Evolutionary conservation across 2,888 invertebrate genomes (phyloP).

Genomic region (Ariolimax columbianus): DNA sequence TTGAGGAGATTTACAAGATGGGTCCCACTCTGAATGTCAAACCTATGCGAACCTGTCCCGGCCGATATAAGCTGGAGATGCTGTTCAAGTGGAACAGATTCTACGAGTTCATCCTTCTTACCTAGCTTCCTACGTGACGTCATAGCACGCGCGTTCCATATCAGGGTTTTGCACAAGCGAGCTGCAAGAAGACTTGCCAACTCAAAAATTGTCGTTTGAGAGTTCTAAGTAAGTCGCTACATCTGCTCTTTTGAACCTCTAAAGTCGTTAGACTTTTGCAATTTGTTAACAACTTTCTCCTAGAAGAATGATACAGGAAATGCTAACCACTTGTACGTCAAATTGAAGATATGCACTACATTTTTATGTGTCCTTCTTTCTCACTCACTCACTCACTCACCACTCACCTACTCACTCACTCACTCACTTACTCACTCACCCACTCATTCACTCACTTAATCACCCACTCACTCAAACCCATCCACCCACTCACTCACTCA

Average conservation of each 20-base stretch:
- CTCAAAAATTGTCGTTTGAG: background rate
- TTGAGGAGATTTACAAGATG: slow-evolving; percentile 14
- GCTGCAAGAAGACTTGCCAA: background rate
- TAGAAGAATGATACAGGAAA: no score
- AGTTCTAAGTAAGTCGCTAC: background rate
- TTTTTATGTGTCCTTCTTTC: no score
- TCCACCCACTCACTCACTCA: no score
- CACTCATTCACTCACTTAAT: no score
- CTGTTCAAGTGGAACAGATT: slow-evolving; percentile 26
- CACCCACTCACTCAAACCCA: no score
- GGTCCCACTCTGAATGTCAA: background rate
- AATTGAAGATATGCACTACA: no score
- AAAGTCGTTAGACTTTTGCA: background rate
- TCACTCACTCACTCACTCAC: no score
- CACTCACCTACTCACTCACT: no score
- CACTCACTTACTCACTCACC: no score
- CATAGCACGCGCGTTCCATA: slow-evolving; percentile 31
- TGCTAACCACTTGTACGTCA: no score
- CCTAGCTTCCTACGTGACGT: slow-evolving; percentile 27
- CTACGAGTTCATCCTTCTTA: slow-evolving; percentile 3
- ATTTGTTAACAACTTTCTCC: no score
- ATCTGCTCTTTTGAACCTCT: background rate
- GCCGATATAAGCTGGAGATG: slow-evolving; percentile 35
- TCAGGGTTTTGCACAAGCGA: slow-evolving; percentile 26
- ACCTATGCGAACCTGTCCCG: background rate